Evolutionary conservation across 2,797 vertebrate genomes (phyloP), one percentile per base, ranked within the genome.

Genomic region (Myotis daubentonii): DNA sequence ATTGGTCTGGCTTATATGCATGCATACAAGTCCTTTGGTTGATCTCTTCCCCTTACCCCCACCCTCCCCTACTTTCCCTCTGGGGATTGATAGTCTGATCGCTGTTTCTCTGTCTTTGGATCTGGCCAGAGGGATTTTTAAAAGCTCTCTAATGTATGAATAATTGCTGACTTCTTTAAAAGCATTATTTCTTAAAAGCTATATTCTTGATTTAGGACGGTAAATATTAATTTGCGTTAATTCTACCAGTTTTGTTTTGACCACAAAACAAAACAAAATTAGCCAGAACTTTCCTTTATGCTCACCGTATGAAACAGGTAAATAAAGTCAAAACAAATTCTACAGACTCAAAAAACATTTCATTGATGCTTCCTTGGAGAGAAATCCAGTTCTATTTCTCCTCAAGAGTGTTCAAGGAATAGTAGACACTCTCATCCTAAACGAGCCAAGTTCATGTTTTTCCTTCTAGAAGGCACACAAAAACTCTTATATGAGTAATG

Each of bases 201-300:
- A 68, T 47, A 93, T 81, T 87, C 49, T 83, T 89, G 4, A 92
- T 87, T 87, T 70, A 95, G 55, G 80, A 92, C 25, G 79, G 6
- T 74, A 93, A 91, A 91, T 91, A 89, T 80, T 68, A 72, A 92
- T 80, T 89, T 84, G 11, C 41, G 87, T 65, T 89, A 86, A 79
- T 78, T 71, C 30, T 57, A n/a, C 60, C 55, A 91, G 51, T 70
- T 81, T 79, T 94, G 47, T 82, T 95, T 89, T 89, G 75, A 82
- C 68, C 49, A 89, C n/a, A 44, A 85, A 92, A 87, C 17, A 85
- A 62, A 88, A 94, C 76, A 94, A 85, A 25, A 78, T 66, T 16
- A 68, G 47, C 60, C 23, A 89, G n/a, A 72, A 28, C 89, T 81
- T 76, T 89, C 41, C 81, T 86, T 74, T 83, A 86, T 53, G 51